Percentiles rank a stretch among this genome's conserved stretches.
Conservation (phyloP, 2,113 vertebrate genomes). For the Felis chaus region DNA sequence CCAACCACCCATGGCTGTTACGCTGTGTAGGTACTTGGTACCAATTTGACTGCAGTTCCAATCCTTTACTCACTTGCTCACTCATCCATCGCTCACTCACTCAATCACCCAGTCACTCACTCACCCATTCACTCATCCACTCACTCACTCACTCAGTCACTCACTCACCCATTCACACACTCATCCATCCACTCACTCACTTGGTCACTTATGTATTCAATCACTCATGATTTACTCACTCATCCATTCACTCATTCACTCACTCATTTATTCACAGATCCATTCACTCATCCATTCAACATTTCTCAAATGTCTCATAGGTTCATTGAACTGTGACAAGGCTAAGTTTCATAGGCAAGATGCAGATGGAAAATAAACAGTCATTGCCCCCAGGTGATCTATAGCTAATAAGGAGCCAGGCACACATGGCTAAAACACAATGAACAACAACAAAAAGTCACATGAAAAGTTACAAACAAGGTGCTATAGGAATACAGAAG, state of each 20-base stretch:
- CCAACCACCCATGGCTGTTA: background rate
- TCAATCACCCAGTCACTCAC: background rate
- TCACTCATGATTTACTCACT: background rate
- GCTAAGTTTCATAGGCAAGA: background rate
- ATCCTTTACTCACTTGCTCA: background rate
- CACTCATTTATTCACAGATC: background rate
- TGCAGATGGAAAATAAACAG: background rate
- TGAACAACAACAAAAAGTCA: background rate
- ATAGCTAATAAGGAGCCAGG: background rate
- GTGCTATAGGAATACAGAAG: background rate
- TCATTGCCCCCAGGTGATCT: background rate
- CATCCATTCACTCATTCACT: background rate
- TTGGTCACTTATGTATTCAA: no score
- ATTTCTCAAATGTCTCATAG: background rate
- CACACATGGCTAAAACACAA: background rate
- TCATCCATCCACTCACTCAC: background rate
- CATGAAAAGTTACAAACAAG: background rate
- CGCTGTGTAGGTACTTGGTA: background rate
- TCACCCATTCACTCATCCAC: no score
- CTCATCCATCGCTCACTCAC: background rate
- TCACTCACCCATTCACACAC: background rate
- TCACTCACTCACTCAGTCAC: rapidly evolving
- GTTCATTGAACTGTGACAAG: background rate
- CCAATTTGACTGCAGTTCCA: background rate
- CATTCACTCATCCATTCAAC: background rate